A percentile compares a stretch with the other conserved stretches of the same genome.
phyloP scores from a whole-genome alignment of 2,797 vertebrate species.

The Aldrovandia affinis region DNA sequence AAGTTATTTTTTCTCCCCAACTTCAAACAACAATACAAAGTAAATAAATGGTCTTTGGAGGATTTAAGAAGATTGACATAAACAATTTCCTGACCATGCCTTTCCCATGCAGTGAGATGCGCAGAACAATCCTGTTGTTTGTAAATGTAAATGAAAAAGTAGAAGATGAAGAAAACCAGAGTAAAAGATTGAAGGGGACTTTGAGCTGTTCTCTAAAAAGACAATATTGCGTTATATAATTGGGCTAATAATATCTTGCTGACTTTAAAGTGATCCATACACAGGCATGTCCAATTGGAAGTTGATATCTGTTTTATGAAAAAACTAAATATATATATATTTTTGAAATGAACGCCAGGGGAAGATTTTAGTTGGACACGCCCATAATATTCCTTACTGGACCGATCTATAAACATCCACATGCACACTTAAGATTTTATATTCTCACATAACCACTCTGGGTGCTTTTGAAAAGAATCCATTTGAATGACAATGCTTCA shows the following conservation, averaged over 20 bases:
- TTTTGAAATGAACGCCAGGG: not conserved
- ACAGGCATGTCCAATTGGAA: not conserved
- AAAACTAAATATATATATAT: not conserved
- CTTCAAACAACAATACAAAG: not conserved
- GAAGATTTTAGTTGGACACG: not conserved
- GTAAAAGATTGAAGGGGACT: not conserved
- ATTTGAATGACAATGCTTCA: not conserved
- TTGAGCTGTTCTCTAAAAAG: not conserved
- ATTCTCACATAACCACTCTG: not conserved
- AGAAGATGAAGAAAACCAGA: not conserved
- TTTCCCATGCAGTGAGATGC: too few relatives aligned
- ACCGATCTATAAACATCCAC: too few relatives aligned
- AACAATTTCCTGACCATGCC: too few relatives aligned
- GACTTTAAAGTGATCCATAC: not conserved
- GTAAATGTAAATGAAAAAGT: not conserved
- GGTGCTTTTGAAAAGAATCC: not conserved
- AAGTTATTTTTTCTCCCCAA: not conserved
- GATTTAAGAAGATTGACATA: not conserved
- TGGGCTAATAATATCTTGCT: not conserved
- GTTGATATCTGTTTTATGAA: not conserved
- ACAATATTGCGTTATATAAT: not conserved
- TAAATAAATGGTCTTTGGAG: not conserved
- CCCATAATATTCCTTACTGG: not conserved
- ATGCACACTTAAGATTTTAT: not conserved
- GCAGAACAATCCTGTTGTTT: not conserved